Conservation (phyloP, 1,140 invertebrate species). For the Leptoteleia sp. region DNA sequence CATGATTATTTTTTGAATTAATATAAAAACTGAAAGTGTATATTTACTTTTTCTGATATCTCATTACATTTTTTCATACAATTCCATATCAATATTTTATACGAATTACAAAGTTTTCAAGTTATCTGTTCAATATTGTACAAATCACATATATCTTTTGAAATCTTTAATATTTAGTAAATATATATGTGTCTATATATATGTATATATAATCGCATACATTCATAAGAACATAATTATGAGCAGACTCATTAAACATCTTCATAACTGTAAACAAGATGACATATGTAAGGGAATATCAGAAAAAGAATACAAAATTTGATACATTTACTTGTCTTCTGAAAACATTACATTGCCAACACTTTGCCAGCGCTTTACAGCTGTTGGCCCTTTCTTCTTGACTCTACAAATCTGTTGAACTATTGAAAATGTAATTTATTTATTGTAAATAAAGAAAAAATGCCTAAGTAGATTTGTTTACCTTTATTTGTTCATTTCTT, state of each 20-base stretch:
- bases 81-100: conserved; percentile 20
- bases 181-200: conserved; percentile 42
- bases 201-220: no score
- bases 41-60: conserved; percentile 55
- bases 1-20: conserved; percentile 40
- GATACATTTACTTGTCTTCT: conserved; percentile 37
- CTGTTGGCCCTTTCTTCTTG: conserved; percentile 70
- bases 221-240: no score
- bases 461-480: no score
- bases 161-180: conserved; percentile 71
- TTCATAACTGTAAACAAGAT: no score
- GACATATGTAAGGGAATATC: conserved; percentile 32
- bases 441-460: conserved; percentile 79
- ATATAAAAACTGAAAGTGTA: conserved; percentile 50
- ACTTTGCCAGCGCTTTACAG: conserved; percentile 67
- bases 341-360: conserved; percentile 66
- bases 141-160: conserved; percentile 3
- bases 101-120: background rate
- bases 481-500: no score
- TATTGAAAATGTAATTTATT: conserved; percentile 79
- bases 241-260: conserved; percentile 5
- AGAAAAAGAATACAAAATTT: conserved; percentile 31
- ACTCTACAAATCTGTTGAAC: conserved; percentile 75
- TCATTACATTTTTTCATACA: conserved; percentile 65
- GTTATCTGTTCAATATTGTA: background rate